Conservation (phyloP, 2,888 invertebrate genomes). For the Drosophila fungiperda region DNA sequence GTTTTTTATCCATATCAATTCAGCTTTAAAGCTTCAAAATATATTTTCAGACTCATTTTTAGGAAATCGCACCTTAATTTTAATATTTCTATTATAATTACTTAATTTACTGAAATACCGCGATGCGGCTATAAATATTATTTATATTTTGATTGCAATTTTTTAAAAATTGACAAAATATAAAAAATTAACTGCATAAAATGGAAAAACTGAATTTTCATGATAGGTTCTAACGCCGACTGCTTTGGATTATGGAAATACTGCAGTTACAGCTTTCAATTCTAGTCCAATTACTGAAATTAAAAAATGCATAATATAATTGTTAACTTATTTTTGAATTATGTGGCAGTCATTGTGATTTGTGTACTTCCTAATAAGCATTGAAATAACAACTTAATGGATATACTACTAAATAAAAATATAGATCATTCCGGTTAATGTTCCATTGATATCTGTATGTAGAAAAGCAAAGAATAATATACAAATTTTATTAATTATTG, state of each 20-base stretch:
- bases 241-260: not conserved
- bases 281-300: not conserved
- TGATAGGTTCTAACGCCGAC: not conserved
- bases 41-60: not conserved
- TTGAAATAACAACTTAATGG: not conserved
- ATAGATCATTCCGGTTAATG: not conserved
- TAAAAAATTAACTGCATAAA: not conserved
- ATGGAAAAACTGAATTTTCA: not conserved
- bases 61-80: not conserved
- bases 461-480: not conserved
- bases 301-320: not conserved
- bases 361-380: not conserved
- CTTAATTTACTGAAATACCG: too few species aligned
- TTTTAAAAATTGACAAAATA: not conserved
- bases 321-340: not conserved
- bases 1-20: not conserved
- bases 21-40: not conserved
- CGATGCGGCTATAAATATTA: too few species aligned
- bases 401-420: not conserved
- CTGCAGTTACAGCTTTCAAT: not conserved
- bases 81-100: too few species aligned
- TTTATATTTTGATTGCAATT: not conserved
- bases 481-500: not conserved
- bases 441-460: not conserved
- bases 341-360: not conserved